Conservation (phyloP, 2,113 vertebrate genomes). For the Poeciliopsis turrubarensis region DNA sequence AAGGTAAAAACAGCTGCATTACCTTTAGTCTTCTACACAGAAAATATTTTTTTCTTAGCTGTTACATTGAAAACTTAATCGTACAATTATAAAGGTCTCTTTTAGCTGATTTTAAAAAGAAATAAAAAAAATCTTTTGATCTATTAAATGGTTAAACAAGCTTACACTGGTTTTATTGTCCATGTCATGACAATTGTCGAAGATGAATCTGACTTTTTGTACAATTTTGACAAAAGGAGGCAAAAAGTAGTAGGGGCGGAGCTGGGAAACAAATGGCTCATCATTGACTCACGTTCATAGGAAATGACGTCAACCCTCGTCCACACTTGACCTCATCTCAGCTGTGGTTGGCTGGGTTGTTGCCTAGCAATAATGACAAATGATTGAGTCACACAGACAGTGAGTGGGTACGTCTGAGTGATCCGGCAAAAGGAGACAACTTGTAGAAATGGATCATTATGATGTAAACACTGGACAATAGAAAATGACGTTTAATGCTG, state of each 20-base stretch:
- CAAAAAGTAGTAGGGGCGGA: conserved; percentile 14
- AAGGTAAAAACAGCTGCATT: background rate
- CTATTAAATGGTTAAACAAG: background rate
- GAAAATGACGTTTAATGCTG: conserved; percentile 3
- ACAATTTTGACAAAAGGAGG: conserved; percentile 3
- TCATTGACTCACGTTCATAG: conserved; percentile 70
- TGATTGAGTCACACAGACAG: conserved; percentile 64
- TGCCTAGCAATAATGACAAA: conserved; percentile 74
- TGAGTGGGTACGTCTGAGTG: conserved; percentile 15
- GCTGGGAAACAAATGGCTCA: conserved; percentile 50
- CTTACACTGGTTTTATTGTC: background rate
- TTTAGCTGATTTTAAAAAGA: background rate
- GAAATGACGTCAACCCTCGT: conserved; percentile 70
- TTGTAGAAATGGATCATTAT: background rate
- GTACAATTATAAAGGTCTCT: background rate
- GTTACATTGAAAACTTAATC: background rate
- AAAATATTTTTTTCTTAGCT: background rate
- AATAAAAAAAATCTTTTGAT: background rate
- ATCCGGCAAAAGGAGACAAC: conserved; percentile 22
- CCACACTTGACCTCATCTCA: conserved; percentile 52
- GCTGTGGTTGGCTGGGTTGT: conserved; percentile 66
- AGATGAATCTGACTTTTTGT: background rate
- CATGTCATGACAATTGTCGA: conserved; percentile 1
- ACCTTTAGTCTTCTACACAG: background rate
- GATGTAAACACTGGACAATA: conserved; percentile 16